Percentiles rank a stretch among this genome's conserved stretches.
Evolutionary conservation across 1,140 invertebrate genomes (phyloP).

Genomic region (Dendrolimus punctatus): DNA sequence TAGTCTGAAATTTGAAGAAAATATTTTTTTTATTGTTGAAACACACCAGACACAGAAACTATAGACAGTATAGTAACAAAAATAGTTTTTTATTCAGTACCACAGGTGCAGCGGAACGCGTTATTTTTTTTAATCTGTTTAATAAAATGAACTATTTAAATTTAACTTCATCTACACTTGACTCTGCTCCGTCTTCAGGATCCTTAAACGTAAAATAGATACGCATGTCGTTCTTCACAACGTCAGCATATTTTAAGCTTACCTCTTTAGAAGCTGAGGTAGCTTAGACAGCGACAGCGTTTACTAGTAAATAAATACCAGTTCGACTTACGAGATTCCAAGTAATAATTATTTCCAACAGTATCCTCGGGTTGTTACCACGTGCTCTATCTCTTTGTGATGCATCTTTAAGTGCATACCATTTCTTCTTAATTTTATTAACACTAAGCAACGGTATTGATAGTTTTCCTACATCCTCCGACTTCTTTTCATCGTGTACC

Average conservation of each 20-base stretch:
- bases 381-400: conserved; percentile 89
- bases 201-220: too few relatives aligned
- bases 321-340: conserved; percentile 83
- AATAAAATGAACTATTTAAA: too few relatives aligned
- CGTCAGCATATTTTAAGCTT: too few relatives aligned
- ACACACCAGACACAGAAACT: too few relatives aligned
- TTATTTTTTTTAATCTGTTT: too few relatives aligned
- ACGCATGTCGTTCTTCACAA: too few relatives aligned
- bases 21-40: conserved; percentile 4
- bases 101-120: too few relatives aligned
- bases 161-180: too few relatives aligned
- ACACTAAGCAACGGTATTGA: conserved; percentile 91
- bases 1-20: conserved; percentile 53
- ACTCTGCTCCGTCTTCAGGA: too few relatives aligned
- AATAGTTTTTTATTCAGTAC: too few relatives aligned
- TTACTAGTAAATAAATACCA: background rate
- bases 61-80: too few relatives aligned
- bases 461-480: conserved; percentile 95
- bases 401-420: conserved; percentile 97
- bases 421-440: conserved; percentile 89
- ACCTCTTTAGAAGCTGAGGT: too few relatives aligned
- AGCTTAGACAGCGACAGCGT: background rate
- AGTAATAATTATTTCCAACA: conserved; percentile 90
- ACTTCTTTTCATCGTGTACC: conserved; percentile 96
- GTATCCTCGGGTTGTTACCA: conserved; percentile 76